Evolutionary conservation across 2,113 vertebrate genomes (phyloP).

Genomic region (Galbula dea): DNA sequence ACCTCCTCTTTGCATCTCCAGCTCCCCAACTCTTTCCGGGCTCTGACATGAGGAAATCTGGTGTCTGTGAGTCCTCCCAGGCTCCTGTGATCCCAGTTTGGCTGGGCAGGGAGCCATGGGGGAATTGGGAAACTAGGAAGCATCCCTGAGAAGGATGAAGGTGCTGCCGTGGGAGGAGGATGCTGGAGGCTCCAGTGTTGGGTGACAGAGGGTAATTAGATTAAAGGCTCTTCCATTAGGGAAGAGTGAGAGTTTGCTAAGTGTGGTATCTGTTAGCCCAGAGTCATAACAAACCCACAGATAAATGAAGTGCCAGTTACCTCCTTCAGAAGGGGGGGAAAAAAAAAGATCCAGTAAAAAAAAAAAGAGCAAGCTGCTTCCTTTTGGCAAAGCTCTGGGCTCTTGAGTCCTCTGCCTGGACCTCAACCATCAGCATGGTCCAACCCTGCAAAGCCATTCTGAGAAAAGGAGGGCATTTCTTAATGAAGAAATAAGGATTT

Average conservation of each 20-base stretch:
- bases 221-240: slow-evolving; percentile 64
- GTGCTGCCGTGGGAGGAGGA: slow-evolving; percentile 33
- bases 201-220: slow-evolving; percentile 52
- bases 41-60: neutral
- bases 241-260: slow-evolving; percentile 64
- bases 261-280: slow-evolving; percentile 58
- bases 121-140: neutral
- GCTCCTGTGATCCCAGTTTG: neutral
- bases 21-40: neutral
- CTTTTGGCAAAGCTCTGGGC: slow-evolving; percentile 9
- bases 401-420: neutral
- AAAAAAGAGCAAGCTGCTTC: neutral
- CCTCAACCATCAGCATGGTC: rapidly evolving
- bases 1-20: neutral
- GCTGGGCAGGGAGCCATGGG: neutral
- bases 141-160: slow-evolving; percentile 3
- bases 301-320: slow-evolving; percentile 69
- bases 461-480: neutral
- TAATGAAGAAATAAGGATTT: neutral
- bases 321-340: neutral
- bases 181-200: slow-evolving; percentile 36
- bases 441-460: neutral
- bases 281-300: slow-evolving; percentile 69
- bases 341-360: neutral
- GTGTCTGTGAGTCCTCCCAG: neutral